phyloP scores from a whole-genome alignment of 2,888 invertebrate species.

The Tipula unca region DNA sequence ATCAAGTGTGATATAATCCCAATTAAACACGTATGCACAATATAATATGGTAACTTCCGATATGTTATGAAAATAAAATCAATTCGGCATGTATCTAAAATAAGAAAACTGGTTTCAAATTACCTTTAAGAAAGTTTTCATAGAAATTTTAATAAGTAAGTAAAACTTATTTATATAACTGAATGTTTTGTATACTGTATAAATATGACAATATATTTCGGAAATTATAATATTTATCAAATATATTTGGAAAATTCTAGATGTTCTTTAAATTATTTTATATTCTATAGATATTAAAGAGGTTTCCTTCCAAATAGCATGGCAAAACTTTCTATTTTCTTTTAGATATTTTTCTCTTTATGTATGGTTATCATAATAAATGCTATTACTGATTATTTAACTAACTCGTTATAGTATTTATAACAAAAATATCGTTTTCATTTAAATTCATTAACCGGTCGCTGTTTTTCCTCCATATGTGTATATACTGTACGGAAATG shows the following conservation, averaged over 20 bases:
- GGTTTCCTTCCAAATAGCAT: background rate
- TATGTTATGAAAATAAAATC: too few relatives aligned
- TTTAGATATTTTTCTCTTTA: background rate
- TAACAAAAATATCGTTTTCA: background rate
- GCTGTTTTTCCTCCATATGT: background rate
- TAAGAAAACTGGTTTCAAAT: too few relatives aligned
- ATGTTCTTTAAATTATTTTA: background rate
- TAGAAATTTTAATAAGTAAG: too few relatives aligned
- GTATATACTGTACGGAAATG: background rate
- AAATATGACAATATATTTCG: too few relatives aligned
- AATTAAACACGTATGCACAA: background rate
- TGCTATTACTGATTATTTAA: background rate
- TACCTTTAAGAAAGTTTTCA: too few relatives aligned
- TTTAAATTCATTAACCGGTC: background rate
- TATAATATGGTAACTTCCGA: too few relatives aligned
- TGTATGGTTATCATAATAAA: background rate
- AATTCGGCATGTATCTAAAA: too few relatives aligned
- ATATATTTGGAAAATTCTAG: background rate
- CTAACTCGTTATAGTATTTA: background rate
- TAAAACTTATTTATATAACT: too few relatives aligned
- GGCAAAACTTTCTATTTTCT: background rate
- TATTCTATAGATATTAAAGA: background rate
- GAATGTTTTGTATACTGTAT: too few relatives aligned
- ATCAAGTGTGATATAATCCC: background rate
- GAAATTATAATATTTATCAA: background rate